Base-by-base conservation (phyloP, 2,797 vertebrate species). In the Coluber constrictor region DNA sequence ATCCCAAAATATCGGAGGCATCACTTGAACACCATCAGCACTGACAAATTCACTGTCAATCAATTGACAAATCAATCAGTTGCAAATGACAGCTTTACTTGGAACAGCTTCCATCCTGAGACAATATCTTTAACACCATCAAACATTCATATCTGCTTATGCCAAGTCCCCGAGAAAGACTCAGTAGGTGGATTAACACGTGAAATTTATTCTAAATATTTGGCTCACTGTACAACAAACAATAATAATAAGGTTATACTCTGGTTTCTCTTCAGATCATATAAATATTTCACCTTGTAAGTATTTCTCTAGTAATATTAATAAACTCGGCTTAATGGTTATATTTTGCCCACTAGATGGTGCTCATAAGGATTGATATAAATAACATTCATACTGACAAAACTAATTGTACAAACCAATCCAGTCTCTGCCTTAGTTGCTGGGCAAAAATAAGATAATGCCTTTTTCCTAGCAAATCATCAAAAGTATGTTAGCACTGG, bases 331-430 rank as follows among this genome's bases (percentile, higher is more conserved):
- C n/a, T 87, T 88, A 61, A 92, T 90, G 32, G 11, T 88, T 88
- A 88, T 51, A 93, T 87, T 94, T 92, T 86, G 74, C 57, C 54
- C 54, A 93, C 63, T 47, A 57, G 66, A 90, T 90, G 23, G 91
- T 93, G 89, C 89, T 93, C 47, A 56, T 0, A n/a, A 93, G 51
- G 0, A 32, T 92, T 86, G 79, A 87, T 93, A 89, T 94, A 43
- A 94, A 88, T 56, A 92, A 18, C 1, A 3, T 90, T 7, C 59
- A 90, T 56, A 55, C 12, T 56, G 4, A 23, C 1, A 6, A 20
- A 47, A 43, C 51, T 43, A 37, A 47, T 79, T 57, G 55, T 56
- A 27, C 23, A 79, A 56, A 79, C 32, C 54, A 79, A 79, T 16
- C n/a, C 20, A 56, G 27, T 90, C n/a, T 25, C 66, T 79, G 20